Evolutionary conservation across 2,113 vertebrate species (phyloP), one percentile per base, ranked within the genome.

Genomic region (Guaruba guarouba): DNA sequence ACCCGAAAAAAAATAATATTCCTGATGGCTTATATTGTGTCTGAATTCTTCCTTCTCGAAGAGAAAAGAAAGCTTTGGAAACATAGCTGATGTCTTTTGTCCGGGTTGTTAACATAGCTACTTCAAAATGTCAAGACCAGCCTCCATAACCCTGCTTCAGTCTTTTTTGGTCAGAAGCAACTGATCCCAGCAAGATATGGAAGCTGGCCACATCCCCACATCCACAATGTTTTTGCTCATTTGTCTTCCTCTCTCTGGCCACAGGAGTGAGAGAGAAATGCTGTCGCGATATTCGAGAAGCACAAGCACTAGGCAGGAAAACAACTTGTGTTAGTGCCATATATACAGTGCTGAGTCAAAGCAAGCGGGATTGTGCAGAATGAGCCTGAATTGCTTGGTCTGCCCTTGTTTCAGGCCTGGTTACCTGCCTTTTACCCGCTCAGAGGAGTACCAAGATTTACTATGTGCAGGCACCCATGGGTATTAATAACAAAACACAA

Each of bases 1-100:
- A 25, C 1, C 7, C 13, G 3, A 15, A 16, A 75, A 75, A 80
- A 78, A 69, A 14, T 20, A 67, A 76, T 68, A 82, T 86, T 87
- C 41, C 39, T 92, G 75, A 82, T 73, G 83, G 68, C 90, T 91
- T 67, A 41, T 44, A 54, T 35, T 8, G 12, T 61, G 41, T 76
- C 31, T 48, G 82, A 37, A 76, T 86, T 91, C 43, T 70, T 88
- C n/a, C 33, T 73, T 51, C 82, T 94, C 51, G 85, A 61, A 74
- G 49, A 70, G 92, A 81, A 39, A 83, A 75, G 11, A 86, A 79
- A 85, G 39, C 12, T 67, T 51, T 54, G n/a, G 62, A 81, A 95
- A 68, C 9, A 23, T 1, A 39, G 43, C 13, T 67, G 70, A 46
- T 54, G 13, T 39, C 4, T 79, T 55, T 70, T 33, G 37, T 74